phyloP scores from a whole-genome alignment of 1,140 invertebrate genomes.

The Carposina sasakii region DNA sequence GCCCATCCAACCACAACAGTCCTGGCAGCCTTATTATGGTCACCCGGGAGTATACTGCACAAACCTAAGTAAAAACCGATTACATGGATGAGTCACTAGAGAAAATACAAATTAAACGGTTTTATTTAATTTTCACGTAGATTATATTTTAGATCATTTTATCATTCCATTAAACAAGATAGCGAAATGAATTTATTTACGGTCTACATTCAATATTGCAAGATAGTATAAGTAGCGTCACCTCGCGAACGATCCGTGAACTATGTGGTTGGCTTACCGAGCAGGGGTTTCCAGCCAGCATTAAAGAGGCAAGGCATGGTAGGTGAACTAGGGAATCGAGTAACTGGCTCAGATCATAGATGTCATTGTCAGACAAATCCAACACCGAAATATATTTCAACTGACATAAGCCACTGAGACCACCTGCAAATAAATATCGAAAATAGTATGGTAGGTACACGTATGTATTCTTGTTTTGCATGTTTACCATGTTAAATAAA shows the following conservation, averaged over 20 bases:
- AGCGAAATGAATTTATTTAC: too few species aligned
- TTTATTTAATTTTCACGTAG: too few species aligned
- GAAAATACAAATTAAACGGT: too few species aligned
- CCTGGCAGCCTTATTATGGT: constrained; percentile 33
- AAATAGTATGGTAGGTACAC: too few species aligned
- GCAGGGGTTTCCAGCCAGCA: constrained; percentile 71
- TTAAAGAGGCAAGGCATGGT: constrained; percentile 49
- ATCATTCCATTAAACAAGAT: too few species aligned
- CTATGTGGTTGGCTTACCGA: constrained; percentile 39
- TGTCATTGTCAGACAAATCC: constrained; percentile 72
- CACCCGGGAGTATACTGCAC: constrained; percentile 41
- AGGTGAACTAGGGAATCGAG: constrained; percentile 45
- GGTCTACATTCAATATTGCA: too few species aligned
- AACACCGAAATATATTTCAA: constrained; percentile 46
- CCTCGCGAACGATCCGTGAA: constrained; percentile 20
- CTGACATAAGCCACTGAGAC: constrained; percentile 20
- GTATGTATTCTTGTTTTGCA: too few species aligned
- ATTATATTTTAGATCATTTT: too few species aligned
- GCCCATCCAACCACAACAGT: constrained; percentile 48
- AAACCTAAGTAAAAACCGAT: constrained; percentile 38
- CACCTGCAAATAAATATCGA: constrained; percentile 27
- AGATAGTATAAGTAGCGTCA: too few species aligned
- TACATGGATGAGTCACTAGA: too few species aligned
- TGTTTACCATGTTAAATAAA: too few species aligned
- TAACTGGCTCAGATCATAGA: constrained; percentile 60